Conservation (phyloP, 2,797 vertebrate genomes). For the Periophthalmus magnuspinnatus region DNA sequence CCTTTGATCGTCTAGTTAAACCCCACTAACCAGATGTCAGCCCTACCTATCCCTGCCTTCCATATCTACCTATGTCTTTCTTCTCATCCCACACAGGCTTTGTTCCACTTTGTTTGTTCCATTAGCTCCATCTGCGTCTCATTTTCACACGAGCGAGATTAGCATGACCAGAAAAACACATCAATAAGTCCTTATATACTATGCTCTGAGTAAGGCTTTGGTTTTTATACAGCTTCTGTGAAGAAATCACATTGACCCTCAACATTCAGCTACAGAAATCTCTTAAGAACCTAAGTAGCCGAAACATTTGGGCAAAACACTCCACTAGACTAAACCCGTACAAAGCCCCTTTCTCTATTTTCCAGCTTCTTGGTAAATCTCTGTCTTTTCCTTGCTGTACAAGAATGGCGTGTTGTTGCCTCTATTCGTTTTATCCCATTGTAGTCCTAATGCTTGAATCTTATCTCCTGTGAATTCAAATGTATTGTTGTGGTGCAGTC, state of each 20-base stretch:
- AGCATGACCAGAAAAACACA: background rate
- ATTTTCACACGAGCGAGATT: conserved; percentile 10
- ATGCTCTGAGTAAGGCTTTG: background rate
- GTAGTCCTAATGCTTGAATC: conserved; percentile 27
- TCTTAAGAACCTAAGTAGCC: conserved; percentile 38
- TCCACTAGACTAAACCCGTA: conserved; percentile 37
- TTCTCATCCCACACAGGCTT: conserved; percentile 50
- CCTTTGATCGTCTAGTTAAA: conserved; percentile 61
- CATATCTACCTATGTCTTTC: conserved; percentile 23
- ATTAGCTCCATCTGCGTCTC: conserved; percentile 43
- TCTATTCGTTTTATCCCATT: conserved; percentile 31
- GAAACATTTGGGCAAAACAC: conserved; percentile 47
- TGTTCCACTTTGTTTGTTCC: conserved; percentile 53
- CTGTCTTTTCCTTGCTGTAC: conserved; percentile 25
- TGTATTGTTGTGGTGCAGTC: background rate
- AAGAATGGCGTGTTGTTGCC: conserved; percentile 32
- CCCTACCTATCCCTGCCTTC: conserved; percentile 34
- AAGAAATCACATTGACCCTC: conserved; percentile 25
- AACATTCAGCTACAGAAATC: conserved; percentile 44
- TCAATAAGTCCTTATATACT: background rate
- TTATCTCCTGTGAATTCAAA: conserved; percentile 29
- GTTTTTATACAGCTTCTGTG: conserved; percentile 16
- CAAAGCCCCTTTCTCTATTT: conserved; percentile 46
- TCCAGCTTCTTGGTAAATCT: conserved; percentile 31
- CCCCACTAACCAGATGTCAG: conserved; percentile 57